Evolutionary conservation across 2,113 vertebrate species (phyloP).

Genomic region (Oophaga pumilio): DNA sequence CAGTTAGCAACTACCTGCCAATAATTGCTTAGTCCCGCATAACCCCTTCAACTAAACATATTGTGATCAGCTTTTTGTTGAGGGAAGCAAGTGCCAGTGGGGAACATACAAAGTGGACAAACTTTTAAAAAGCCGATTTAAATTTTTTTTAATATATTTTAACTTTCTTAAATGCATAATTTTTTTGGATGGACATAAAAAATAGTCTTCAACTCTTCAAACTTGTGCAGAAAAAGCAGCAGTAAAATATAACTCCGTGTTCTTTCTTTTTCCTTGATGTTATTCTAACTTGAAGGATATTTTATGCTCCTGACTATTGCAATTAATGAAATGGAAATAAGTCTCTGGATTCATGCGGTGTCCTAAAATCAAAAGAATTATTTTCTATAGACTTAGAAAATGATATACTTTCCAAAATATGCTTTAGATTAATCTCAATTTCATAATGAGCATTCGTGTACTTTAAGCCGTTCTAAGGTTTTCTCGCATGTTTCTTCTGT

Average conservation of each 20-base stretch:
- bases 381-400: slow-evolving; percentile 29
- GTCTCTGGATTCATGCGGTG: slow-evolving; percentile 29
- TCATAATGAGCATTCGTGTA: slow-evolving; percentile 12
- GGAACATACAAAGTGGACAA: too few species aligned
- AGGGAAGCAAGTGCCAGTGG: too few species aligned
- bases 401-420: slow-evolving; percentile 32
- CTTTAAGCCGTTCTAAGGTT: background rate
- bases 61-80: background rate
- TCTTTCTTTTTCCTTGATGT: slow-evolving; percentile 24
- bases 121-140: too few species aligned
- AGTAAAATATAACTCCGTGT: background rate
- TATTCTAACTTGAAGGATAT: slow-evolving; percentile 19
- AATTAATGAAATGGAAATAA: slow-evolving; percentile 49
- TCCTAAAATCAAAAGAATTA: slow-evolving; percentile 22
- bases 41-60: background rate
- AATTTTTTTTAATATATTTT: background rate
- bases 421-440: slow-evolving; percentile 17
- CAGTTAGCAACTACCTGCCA: too few species aligned
- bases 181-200: background rate
- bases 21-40: too few species aligned
- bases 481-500: background rate
- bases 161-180: background rate
- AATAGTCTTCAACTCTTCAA: background rate
- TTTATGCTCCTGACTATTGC: slow-evolving; percentile 35
- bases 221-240: background rate